These are phyloP conservation scores for Zaprionus kolodkinae DNA, from an alignment of 1,140 invertebrate species.

Conservation along the genomic window DNA sequence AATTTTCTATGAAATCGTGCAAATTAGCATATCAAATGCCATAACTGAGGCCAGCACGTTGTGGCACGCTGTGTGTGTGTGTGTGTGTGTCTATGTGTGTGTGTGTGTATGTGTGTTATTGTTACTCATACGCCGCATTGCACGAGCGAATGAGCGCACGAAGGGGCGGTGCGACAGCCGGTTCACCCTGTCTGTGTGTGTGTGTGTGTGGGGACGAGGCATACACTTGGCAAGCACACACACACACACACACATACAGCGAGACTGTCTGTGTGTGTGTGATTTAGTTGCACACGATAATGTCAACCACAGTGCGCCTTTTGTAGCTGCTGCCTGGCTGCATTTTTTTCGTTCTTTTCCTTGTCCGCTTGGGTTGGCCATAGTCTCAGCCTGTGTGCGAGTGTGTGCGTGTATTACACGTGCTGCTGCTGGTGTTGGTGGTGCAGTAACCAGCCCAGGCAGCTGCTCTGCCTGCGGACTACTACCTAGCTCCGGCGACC, in stretches of 20 bases:
- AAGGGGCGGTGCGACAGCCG: slow-evolving; percentile 62
- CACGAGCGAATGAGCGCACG: slow-evolving; percentile 75
- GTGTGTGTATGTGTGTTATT: slow-evolving; percentile 49
- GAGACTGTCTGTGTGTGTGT: slow-evolving; percentile 42
- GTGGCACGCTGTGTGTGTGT: slow-evolving; percentile 26
- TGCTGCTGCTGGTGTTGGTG: slow-evolving; percentile 59
- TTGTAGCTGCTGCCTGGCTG: slow-evolving; percentile 55
- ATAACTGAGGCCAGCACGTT: slow-evolving; percentile 58
- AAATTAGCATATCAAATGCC: slow-evolving; percentile 82
- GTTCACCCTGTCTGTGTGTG: no score
- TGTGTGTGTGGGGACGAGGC: slow-evolving; percentile 24
- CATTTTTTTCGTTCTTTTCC: slow-evolving; percentile 47
- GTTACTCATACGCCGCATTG: slow-evolving; percentile 77
- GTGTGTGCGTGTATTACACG: slow-evolving; percentile 37
- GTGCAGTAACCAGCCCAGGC: slow-evolving; percentile 56
- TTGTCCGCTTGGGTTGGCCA: slow-evolving; percentile 65
- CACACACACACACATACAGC: slow-evolving; percentile 19
- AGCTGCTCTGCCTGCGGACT: slow-evolving; percentile 45
- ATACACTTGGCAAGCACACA: slow-evolving; percentile 33
- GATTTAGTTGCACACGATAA: slow-evolving; percentile 79
- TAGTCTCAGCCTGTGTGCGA: slow-evolving; percentile 17
- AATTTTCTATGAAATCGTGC: slow-evolving; percentile 59
- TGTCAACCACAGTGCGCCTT: slow-evolving; percentile 76
- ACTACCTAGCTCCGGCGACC: slow-evolving; percentile 57
- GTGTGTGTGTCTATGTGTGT: slow-evolving; percentile 32